Conservation (phyloP, 2,797 vertebrate genomes). For the Sebastes minor region DNA sequence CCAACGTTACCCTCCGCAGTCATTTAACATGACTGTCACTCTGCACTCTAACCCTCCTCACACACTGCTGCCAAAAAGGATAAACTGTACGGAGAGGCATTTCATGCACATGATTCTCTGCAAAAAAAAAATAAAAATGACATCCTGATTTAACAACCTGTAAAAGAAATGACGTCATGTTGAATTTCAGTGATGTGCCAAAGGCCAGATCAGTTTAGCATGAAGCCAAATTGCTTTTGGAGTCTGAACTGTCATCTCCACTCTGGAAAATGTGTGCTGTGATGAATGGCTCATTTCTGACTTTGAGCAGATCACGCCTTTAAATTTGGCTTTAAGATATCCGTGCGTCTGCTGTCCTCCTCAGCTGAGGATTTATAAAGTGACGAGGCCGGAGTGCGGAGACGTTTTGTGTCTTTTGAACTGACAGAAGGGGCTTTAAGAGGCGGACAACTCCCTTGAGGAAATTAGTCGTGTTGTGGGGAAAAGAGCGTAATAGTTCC, state of each 20-base stretch:
- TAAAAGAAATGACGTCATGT: conserved; percentile 45
- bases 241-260: conserved; percentile 35
- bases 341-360: conserved; percentile 50
- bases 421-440: conserved; percentile 42
- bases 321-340: conserved; percentile 31
- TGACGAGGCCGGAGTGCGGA: conserved; percentile 26
- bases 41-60: conserved; percentile 16
- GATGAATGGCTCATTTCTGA: conserved; percentile 27
- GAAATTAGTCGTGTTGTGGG: conserved; percentile 46
- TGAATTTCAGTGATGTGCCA: conserved; percentile 31
- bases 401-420: conserved; percentile 46
- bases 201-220: conserved; percentile 28
- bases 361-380: conserved; percentile 60
- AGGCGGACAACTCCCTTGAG: conserved; percentile 35
- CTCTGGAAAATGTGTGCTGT: conserved; percentile 37
- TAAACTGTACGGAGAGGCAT: conserved; percentile 34
- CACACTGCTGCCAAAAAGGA: conserved; percentile 25
- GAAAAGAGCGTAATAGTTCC: conserved; percentile 29
- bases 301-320: background rate
- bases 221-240: conserved; percentile 36
- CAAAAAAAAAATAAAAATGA: conserved; percentile 6
- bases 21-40: conserved; percentile 47
- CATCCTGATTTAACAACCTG: conserved; percentile 53
- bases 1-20: conserved; percentile 33
- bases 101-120: conserved; percentile 12